Base-by-base conservation (phyloP, 2,113 vertebrate species). In the Hoplias malabaricus region DNA sequence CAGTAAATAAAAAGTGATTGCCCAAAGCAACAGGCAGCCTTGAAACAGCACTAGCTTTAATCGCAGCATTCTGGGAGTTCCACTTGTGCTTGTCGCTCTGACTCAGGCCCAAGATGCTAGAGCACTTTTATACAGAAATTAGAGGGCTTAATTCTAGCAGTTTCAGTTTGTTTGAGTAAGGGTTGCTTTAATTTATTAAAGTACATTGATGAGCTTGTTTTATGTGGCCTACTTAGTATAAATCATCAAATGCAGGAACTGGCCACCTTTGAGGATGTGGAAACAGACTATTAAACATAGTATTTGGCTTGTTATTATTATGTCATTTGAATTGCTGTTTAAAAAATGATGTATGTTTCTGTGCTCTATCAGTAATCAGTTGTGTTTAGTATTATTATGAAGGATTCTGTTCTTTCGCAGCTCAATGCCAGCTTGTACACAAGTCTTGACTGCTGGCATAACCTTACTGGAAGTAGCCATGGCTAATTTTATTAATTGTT, bases 1-100 rank as follows among this genome's bases (percentile, higher is more conserved):
- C 78, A 80, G 80, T 83, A 79, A 82, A 87, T 82, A 78, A 69
- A 70, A 73, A 66, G 71, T 42, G 56, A 84, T 73, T 38, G 65
- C 71, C 66, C 31, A 67, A 10, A 74, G 84, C 54, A 12, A 53
- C 36, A 42, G 67, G 7, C 40, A 43, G 71, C 27, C 67, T 40
- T 77, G 33, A 57, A 72, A 59, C 66, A 48, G 54, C 65, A 61
- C 43, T 61, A 68, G 57, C 50, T 77, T 72, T 83, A 83, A 84
- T 84, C 70, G 75, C 50, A 56, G 77, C 56, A 27, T 66, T 80
- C 71, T 86, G 74, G 27, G 21, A 72, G 61, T 38, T 72, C 43
- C 62, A 40, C 71, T 78, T 72, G 29, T 48, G 53, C 73, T 63
- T 57, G 53, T 69, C 69, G 48, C 34, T 65, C 57, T 68, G 40